phyloP scores from a whole-genome alignment of 2,113 vertebrate genomes.

The Clarias batrachus region DNA sequence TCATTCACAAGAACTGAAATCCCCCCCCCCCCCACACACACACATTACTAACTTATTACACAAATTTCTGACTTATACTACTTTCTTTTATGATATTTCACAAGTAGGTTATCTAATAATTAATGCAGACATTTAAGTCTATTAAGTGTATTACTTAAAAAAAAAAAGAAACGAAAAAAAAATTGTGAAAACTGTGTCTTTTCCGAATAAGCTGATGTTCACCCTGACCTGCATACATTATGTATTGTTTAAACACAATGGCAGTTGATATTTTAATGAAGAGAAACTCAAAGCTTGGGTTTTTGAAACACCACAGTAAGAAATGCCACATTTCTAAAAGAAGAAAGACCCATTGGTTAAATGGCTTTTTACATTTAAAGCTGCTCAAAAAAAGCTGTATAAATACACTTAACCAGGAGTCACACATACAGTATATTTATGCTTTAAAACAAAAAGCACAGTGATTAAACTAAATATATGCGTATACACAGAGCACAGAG shows the following conservation, averaged over 20 bases:
- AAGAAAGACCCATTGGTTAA: not conserved
- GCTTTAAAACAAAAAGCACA: not conserved
- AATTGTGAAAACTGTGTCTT: not conserved
- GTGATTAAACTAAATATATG: conserved; percentile 25
- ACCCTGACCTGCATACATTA: not conserved
- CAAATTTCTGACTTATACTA: not conserved
- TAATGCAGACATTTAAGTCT: not conserved
- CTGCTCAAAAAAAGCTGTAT: not conserved
- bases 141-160: not conserved
- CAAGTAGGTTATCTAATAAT: no score
- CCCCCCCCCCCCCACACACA: conserved; percentile 33
- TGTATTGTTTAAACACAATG: not conserved
- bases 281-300: not conserved
- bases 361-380: not conserved
- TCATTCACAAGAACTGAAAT: not conserved
- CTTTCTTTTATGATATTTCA: not conserved
- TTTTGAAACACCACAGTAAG: not conserved
- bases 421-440: not conserved
- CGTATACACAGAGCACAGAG: conserved; percentile 10
- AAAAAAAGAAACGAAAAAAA: not conserved
- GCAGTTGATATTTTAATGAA: not conserved
- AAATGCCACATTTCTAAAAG: not conserved
- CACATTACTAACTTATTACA: not conserved
- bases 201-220: not conserved
- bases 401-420: not conserved